Base-by-base conservation (phyloP, 2,797 vertebrate genomes). In the Caiman crocodilus region DNA sequence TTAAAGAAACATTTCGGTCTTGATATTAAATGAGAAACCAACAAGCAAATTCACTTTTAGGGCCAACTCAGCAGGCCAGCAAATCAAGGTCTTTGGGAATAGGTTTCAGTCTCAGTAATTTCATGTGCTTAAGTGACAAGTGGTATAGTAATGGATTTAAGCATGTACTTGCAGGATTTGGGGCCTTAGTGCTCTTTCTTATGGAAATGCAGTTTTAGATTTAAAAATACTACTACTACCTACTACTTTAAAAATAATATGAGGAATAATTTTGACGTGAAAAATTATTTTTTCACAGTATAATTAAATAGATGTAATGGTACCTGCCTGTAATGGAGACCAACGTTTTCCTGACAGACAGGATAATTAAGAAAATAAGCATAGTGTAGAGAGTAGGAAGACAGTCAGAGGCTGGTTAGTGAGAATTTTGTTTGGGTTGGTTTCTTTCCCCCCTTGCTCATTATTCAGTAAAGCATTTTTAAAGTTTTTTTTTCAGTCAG, bases 361-460 rank as follows among this genome's bases (percentile, higher is more conserved):
- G 87, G 50, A 89, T 2, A 3, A 85, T 85, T 85, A 83, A 74
- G 85, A 94, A 84, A 79, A 87, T 74, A 76, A 93, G 81, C 84
- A 95, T 96, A 93, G 63, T 16, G 17, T 71, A 42, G 85, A 59
- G 63, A 94, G 67, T 86, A 69, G 0, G 15, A 94, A 59, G 84
- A 89, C 26, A 50, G 59, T 20, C 58, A 93, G 85, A 95, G 92
- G 88, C 93, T 94, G 95, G 84, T 94, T 94, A 93, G 95, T 88
- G 90, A 86, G 90, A 91, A 90, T 87, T 89, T 89, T 88, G 81
- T 87, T 92, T 10, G 86, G 88, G 93, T 95, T 81, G 86, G 87
- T 65, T 76, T 82, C 74, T 86, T 92, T 89, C 94, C 77, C 88
- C 58, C 93, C 88, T 93, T 85, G 32, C 90, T 78, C 63, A 23